Conservation (phyloP, 2,888 invertebrate genomes). For the Gymnosoma rotundatum region DNA sequence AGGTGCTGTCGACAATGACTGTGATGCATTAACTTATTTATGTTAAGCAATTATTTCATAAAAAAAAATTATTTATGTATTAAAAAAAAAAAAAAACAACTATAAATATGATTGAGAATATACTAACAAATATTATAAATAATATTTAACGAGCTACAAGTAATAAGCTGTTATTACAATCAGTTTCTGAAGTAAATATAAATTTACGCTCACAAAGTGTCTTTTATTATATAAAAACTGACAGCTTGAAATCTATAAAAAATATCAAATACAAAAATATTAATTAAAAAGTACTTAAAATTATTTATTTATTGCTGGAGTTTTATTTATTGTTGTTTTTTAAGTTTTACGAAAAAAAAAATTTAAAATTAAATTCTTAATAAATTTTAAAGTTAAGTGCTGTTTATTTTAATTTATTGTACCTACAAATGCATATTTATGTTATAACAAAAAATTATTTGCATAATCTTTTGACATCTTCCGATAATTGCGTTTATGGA, state of each 20-base stretch:
- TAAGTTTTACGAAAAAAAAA: no score
- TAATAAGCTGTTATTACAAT: constrained; percentile 65
- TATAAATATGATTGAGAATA: constrained; percentile 41
- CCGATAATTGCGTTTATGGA: no score
- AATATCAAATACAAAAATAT: constrained; percentile 24
- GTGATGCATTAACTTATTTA: constrained; percentile 67
- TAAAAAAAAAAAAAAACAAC: constrained; percentile 9
- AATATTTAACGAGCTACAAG: constrained; percentile 65
- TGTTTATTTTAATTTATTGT: no score
- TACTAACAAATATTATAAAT: constrained; percentile 43
- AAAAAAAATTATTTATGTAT: constrained; percentile 45
- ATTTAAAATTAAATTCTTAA: no score
- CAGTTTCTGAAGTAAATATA: constrained; percentile 62
- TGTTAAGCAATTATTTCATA: constrained; percentile 67
- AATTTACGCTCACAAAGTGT: constrained; percentile 62
- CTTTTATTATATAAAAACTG: constrained; percentile 64
- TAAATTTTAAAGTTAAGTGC: no score
- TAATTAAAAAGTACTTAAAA: not conserved
- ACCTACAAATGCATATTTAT: no score
- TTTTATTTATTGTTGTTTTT: not conserved
- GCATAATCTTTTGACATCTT: no score
- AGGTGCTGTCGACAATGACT: constrained; percentile 28
- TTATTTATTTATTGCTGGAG: constrained; percentile 22
- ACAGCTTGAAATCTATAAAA: constrained; percentile 49
- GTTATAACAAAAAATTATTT: no score